These are phyloP conservation scores for Halcyon malimbica DNA, from an alignment of 2,113 vertebrate genomes.

Conservation along the genomic window DNA sequence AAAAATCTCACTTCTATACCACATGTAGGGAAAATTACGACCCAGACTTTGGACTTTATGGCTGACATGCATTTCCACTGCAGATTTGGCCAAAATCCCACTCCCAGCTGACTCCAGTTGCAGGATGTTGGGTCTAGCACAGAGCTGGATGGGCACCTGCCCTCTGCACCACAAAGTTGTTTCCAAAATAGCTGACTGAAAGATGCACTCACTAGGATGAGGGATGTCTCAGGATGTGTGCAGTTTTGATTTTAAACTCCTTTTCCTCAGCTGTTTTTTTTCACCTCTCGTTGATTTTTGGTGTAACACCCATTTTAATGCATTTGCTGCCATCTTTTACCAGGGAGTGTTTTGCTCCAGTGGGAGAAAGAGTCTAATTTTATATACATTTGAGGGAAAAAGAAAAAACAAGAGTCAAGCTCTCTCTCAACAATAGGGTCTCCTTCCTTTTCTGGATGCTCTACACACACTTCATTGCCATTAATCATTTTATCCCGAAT, in stretches of 20 bases:
- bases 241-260: background rate
- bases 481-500: background rate
- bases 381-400: background rate
- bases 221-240: accelerated
- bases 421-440: background rate
- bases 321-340: background rate
- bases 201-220: background rate
- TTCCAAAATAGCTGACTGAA: background rate
- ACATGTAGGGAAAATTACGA: background rate
- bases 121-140: background rate
- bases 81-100: background rate
- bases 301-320: background rate
- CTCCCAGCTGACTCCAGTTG: background rate
- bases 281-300: background rate
- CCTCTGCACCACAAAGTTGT: background rate
- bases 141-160: background rate
- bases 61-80: background rate
- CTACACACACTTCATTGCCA: background rate
- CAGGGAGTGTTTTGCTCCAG: background rate
- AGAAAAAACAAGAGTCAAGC: background rate
- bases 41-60: background rate
- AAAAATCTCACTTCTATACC: background rate
- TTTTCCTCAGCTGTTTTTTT: background rate
- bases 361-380: background rate
- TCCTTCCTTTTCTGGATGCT: background rate